Conservation (phyloP, 2,113 vertebrate species). For the Chaetorhynchus papuensis region DNA sequence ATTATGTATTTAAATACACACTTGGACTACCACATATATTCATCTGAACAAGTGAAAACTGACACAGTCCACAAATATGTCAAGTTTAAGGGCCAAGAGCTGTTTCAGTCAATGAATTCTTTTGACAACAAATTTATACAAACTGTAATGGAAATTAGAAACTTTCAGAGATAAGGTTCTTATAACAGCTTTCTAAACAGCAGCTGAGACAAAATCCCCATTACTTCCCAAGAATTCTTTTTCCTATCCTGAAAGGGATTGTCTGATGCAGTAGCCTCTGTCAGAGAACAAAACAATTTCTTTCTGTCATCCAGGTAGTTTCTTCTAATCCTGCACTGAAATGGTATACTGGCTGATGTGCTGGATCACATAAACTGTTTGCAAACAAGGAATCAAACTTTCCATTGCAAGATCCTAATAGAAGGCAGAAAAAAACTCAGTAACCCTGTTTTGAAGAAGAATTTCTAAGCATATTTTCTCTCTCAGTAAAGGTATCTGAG, state of each 20-base stretch:
- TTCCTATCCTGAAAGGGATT: neutral
- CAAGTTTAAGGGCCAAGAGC: neutral
- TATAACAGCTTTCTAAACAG: neutral
- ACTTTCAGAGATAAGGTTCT: neutral
- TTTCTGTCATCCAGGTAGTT: neutral
- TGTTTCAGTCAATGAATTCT: neutral
- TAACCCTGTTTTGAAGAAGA: neutral
- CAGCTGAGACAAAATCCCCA: neutral
- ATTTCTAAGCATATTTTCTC: neutral
- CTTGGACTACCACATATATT: neutral
- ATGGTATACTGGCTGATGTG: neutral
- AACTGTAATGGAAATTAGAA: neutral
- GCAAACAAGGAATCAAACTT: neutral
- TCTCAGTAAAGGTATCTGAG: neutral
- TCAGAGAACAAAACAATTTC: neutral
- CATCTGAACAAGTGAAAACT: neutral
- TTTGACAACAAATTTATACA: neutral
- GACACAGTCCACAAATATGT: neutral
- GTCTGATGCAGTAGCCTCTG: neutral
- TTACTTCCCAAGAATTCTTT: neutral
- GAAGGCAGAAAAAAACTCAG: neutral
- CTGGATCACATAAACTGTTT: neutral
- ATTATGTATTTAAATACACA: neutral
- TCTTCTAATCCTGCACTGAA: neutral
- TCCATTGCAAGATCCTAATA: neutral